Evolutionary conservation across 2,797 vertebrate genomes (phyloP), one percentile per base, ranked within the genome.

Genomic region (Pipistrellus kuhlii): DNA sequence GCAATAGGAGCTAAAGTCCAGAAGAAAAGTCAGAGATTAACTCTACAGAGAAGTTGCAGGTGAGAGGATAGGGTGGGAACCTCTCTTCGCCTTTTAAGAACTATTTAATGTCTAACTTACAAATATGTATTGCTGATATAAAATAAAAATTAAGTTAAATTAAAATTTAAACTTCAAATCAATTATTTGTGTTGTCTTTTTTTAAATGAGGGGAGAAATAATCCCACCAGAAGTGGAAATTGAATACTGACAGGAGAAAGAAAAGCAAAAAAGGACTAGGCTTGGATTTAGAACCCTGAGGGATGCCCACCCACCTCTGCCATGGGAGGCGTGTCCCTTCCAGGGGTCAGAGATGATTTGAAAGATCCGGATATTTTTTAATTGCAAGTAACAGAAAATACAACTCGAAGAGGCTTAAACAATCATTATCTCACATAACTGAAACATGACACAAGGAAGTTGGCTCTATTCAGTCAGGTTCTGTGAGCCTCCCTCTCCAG

Each of bases 81-180:
- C 85, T 94, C 64, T 72, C 5, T 78, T 87, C 68, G 72, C 17
- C 48, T 94, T 68, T 92, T 27, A 78, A 85, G 14, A 90, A 94
- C 5, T 84, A 44, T 68, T 76, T 69, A 75, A 85, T 35, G 51
- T 90, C 41, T 81, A 72, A 91, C 23, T 69, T 90, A 69, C 84
- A 85, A 91, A 85, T 87, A 48, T 78, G 21, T 69, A 44, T 62
- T 92, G n/a, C 46, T 86, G 30, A 91, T 93, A 87, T 93, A 94
- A 96, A 97, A 78, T 64, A 11, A 85, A 96, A 77, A 64, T 59
- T 69, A 86, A 68, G 12, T 85, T 90, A n/a, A 93, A 80, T 83
- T 69, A 82, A 90, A 94, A 17, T 87, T 85, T 27, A 71, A 88
- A 85, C 57, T 68, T 91, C 10, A 62, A 88, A 57, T 83, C 32